Evolutionary conservation across 2,113 vertebrate species (phyloP).

Genomic region (Brienomyrus longianalis): DNA sequence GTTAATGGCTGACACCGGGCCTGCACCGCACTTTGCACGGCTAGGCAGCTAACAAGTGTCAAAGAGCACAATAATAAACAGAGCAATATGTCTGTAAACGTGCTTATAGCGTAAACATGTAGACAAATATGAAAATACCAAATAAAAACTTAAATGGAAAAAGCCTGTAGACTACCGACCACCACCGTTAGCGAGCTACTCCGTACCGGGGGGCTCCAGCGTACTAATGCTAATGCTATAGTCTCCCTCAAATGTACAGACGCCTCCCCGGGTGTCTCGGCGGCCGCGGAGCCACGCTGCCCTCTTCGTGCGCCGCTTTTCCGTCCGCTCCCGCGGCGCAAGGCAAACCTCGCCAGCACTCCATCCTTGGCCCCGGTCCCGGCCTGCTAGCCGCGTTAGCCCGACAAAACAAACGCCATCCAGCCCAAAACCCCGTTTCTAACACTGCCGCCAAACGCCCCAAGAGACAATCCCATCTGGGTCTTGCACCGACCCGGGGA

Average conservation of each 20-base stretch:
- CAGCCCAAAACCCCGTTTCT: background rate
- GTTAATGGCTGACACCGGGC: background rate
- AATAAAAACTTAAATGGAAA: background rate
- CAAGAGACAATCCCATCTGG: background rate
- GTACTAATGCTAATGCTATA: background rate
- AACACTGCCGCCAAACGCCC: background rate
- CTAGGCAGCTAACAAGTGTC: background rate
- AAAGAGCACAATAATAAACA: background rate
- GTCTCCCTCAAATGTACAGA: background rate
- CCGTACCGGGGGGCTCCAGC: background rate
- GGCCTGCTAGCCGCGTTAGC: background rate
- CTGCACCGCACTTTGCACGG: background rate
- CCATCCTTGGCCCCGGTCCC: constrained; percentile 1
- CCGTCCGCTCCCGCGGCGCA: background rate
- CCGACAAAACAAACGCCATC: background rate
- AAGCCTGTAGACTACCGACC: background rate
- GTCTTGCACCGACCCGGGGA: background rate
- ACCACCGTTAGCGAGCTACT: background rate
- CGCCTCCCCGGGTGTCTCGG: background rate
- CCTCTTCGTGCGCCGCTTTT: background rate
- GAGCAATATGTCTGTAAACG: background rate
- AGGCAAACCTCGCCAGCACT: background rate
- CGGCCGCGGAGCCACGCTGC: background rate
- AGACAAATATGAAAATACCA: background rate
- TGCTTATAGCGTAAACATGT: background rate